Conservation (phyloP, 2,113 vertebrate genomes). For the Dasyornis broadbenti region DNA sequence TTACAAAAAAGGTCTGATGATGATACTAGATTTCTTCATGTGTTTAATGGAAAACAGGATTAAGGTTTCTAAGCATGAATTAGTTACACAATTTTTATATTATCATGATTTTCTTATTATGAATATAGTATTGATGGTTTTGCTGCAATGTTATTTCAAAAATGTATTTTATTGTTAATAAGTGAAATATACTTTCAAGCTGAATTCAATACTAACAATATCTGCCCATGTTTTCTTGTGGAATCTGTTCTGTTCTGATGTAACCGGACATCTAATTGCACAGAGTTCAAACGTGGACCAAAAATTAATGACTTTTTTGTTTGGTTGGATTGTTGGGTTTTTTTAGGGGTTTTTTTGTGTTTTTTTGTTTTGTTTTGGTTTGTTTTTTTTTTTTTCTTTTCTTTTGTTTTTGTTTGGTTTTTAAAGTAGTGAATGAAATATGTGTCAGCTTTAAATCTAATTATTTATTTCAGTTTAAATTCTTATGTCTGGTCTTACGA, state of each 20-base stretch:
- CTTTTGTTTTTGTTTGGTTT: neutral
- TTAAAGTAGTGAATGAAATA: neutral
- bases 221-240: neutral
- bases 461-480: neutral
- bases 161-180: neutral
- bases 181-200: neutral
- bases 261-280: neutral
- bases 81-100: neutral
- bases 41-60: neutral
- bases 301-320: neutral
- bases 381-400: neutral
- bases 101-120: neutral
- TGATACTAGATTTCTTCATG: neutral
- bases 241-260: neutral
- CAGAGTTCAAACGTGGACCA: neutral
- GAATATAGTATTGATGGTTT: neutral
- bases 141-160: neutral
- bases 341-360: neutral
- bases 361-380: no score
- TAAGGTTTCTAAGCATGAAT: neutral
- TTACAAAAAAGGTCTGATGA: neutral
- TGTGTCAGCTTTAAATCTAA: neutral
- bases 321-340: accelerated
- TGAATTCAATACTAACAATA: neutral
- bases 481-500: neutral